These are phyloP conservation scores for Drosophila prolongata DNA, from an alignment of 2,888 invertebrate species.

Conservation along the genomic window DNA sequence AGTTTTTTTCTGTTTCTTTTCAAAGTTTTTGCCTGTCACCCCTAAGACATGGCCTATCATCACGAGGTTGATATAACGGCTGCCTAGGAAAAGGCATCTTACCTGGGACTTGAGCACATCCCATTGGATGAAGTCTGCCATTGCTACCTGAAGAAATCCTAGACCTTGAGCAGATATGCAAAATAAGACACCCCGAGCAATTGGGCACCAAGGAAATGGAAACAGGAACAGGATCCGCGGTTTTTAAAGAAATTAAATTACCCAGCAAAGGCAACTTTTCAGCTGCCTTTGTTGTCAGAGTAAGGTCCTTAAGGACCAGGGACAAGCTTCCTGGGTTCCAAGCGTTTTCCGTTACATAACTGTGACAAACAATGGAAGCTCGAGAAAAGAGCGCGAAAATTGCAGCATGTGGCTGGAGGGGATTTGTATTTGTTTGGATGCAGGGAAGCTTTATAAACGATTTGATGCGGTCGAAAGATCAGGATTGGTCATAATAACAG, in stretches of 20 bases:
- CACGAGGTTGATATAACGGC: constrained; percentile 44
- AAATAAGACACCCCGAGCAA: constrained; percentile 43
- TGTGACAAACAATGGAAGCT: constrained; percentile 22
- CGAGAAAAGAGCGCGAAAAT: constrained; percentile 37
- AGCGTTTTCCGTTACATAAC: constrained; percentile 37
- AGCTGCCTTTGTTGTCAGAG: constrained; percentile 48
- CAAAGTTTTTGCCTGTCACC: constrained; percentile 25
- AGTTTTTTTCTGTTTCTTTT: constrained; percentile 21
- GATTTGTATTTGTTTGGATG: background rate
- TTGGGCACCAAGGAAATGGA: constrained; percentile 58
- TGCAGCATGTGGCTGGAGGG: constrained; percentile 17
- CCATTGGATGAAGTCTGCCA: constrained; percentile 60
- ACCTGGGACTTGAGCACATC: constrained; percentile 50
- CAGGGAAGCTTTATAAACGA: constrained; percentile 10
- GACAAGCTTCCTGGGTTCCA: constrained; percentile 16
- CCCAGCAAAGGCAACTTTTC: constrained; percentile 25
- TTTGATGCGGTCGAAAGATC: constrained; percentile 14
- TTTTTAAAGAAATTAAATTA: constrained; percentile 11
- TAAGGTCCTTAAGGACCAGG: constrained; percentile 42
- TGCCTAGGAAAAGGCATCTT: constrained; percentile 38
- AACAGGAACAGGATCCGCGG: constrained; percentile 52
- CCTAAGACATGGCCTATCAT: constrained; percentile 58
- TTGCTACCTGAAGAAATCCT: constrained; percentile 32
- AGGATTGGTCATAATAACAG: constrained; percentile 3
- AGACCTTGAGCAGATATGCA: constrained; percentile 30